Base-by-base conservation (phyloP, 2,888 invertebrate genomes). In the Metalampra italica region DNA sequence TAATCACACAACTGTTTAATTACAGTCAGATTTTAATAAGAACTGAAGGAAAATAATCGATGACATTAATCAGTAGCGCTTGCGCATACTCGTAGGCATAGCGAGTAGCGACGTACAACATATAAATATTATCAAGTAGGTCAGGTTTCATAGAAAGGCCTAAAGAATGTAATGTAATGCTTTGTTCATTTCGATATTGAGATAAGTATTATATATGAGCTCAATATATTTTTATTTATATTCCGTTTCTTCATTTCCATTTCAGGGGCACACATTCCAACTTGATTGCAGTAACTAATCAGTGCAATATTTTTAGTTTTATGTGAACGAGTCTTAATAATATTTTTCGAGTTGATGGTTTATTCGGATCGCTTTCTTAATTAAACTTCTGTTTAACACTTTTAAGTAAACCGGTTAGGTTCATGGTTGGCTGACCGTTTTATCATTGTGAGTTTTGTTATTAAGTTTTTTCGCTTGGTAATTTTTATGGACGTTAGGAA, bases 121-220 rank as follows among this genome's bases (percentile, higher is more conserved):
- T n/a, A n/a, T n/a, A n/a, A n/a, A 8, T 36, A 32, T n/a, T 5
- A n/a, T n/a, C 32, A 32, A n/a, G 36, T 36, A 36, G 68, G 63
- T 71, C 69, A 70, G 61, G 51, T 64, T 66, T 69, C 57, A 64
- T 66, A 58, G 59, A 68, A 68, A 64, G 60, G 57, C 47, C 32
- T 43, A 52, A 51, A 48, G 41, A 57, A 57, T 54, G 51, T 34
- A 46, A 44, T 47, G 51, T 34, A 46, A 44, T 47, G 49, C 43
- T 45, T 57, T 56, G 45, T 54, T 55, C 51, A 53, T 14, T 49
- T 54, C 45, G 36, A 40, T 46, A 46, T 36, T 22, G 37, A 51
- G 46, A 43, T 51, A 38, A 14, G 45, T 41, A 29, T 46, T 9
- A 29, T 43, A 43, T 47, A 40, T 46, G 43, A 38, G 4, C 30